A percentile compares a stretch with the other conserved stretches of the same genome.
Conservation (phyloP, 2,888 invertebrate genomes). For the Thalpophila matura region DNA sequence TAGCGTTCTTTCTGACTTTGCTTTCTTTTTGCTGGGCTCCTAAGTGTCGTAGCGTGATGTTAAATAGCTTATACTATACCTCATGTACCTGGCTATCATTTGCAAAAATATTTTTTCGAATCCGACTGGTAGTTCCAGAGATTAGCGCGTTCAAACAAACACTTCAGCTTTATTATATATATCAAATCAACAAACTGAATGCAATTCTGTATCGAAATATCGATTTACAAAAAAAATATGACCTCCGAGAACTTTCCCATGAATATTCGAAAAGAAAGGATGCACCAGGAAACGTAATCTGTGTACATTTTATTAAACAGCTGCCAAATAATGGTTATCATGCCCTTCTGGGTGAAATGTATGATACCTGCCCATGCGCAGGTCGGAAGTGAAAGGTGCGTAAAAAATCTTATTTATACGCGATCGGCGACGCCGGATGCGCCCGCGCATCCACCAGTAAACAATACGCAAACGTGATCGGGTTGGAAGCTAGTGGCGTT, state of each 20-base stretch:
- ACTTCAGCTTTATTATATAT: too few relatives aligned
- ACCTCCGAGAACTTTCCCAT: constrained; percentile 73
- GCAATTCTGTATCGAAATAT: constrained; percentile 23
- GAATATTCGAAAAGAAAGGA: constrained; percentile 69
- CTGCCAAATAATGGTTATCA: constrained; percentile 77
- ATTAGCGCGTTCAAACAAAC: too few relatives aligned
- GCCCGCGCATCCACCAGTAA: constrained; percentile 64
- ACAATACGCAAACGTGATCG: constrained; percentile 75
- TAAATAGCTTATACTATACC: too few relatives aligned
- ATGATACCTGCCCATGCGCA: constrained; percentile 76
- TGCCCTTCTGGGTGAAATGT: constrained; percentile 72
- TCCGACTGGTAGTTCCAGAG: too few relatives aligned
- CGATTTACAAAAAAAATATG: constrained; percentile 38
- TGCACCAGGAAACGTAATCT: constrained; percentile 76
- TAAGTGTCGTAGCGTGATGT: too few relatives aligned
- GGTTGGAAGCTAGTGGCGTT: constrained; percentile 59
- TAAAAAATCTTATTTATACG: constrained; percentile 82
- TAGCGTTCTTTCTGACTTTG: too few relatives aligned
- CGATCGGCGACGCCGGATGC: constrained; percentile 75
- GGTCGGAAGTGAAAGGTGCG: constrained; percentile 87
- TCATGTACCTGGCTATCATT: too few relatives aligned
- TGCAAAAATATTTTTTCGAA: too few relatives aligned
- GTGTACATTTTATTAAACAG: constrained; percentile 69
- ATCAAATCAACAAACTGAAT: constrained; percentile 21
- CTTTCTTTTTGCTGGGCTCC: too few relatives aligned